Evolutionary conservation across 2,113 vertebrate genomes (phyloP).

Genomic region (Megatriorchis doriae): DNA sequence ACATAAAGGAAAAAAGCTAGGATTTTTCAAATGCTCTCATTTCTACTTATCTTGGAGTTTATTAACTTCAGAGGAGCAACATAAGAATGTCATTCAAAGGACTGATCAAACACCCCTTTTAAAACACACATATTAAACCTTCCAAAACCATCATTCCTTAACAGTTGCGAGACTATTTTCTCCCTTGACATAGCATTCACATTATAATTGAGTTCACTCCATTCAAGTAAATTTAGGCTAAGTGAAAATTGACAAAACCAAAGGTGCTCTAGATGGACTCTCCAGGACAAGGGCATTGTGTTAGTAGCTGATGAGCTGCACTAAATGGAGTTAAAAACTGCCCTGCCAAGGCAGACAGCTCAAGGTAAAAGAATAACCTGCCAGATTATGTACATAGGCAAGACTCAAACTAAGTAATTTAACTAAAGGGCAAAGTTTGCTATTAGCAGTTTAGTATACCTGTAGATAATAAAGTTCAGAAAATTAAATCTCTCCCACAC

Average conservation of each 20-base stretch:
- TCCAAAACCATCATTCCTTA: background rate
- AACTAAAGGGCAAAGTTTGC: background rate
- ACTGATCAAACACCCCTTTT: background rate
- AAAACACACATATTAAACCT: background rate
- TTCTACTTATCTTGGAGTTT: background rate
- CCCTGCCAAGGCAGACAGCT: background rate
- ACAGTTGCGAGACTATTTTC: background rate
- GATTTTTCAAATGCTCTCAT: background rate
- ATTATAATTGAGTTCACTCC: background rate
- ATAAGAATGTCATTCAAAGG: background rate
- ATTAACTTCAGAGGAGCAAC: background rate
- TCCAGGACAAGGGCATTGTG: background rate
- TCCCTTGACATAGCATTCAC: background rate
- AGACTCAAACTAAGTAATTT: background rate
- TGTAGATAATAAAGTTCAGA: background rate
- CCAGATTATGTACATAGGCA: background rate
- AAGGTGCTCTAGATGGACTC: background rate
- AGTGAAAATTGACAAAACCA: background rate
- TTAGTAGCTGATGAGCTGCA: background rate
- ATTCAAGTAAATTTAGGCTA: background rate
- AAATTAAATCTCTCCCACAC: background rate
- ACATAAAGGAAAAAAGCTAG: background rate
- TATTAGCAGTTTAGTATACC: background rate
- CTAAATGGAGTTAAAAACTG: background rate
- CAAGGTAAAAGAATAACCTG: background rate